Conservation (phyloP, 2,113 vertebrate genomes). For the Sylvia atricapilla region DNA sequence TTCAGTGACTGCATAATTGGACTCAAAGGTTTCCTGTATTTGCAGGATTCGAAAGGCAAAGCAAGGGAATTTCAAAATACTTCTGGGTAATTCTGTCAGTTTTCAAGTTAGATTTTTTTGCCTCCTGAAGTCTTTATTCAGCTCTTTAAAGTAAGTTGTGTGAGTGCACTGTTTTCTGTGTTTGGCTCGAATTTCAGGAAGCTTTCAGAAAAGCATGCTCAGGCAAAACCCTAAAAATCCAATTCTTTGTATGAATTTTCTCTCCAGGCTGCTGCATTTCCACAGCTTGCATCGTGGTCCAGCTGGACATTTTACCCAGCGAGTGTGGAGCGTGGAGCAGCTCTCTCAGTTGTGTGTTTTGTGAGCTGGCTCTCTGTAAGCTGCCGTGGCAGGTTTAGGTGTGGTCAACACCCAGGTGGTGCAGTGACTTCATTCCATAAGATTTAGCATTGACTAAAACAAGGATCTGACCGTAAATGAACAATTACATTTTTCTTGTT, state of each 20-base stretch:
- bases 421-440: not conserved
- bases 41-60: not conserved
- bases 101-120: not conserved
- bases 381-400: rapidly evolving
- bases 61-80: not conserved
- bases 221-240: not conserved
- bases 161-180: not conserved
- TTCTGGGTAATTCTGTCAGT: not conserved
- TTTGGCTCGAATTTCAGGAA: not conserved
- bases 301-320: rapidly evolving
- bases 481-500: not conserved
- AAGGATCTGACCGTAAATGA: not conserved
- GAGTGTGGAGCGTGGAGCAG: not conserved
- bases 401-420: not conserved
- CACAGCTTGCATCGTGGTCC: rapidly evolving
- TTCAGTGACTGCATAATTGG: not conserved
- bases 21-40: not conserved
- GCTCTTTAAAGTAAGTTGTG: not conserved
- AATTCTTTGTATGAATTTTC: not conserved
- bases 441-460: not conserved
- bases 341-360: not conserved
- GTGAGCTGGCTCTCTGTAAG: not conserved
- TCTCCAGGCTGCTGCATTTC: not conserved
- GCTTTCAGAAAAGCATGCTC: not conserved
- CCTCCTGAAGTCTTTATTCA: not conserved